phyloP scores from a whole-genome alignment of 2,888 invertebrate genomes.

The Andrena minutula region DNA sequence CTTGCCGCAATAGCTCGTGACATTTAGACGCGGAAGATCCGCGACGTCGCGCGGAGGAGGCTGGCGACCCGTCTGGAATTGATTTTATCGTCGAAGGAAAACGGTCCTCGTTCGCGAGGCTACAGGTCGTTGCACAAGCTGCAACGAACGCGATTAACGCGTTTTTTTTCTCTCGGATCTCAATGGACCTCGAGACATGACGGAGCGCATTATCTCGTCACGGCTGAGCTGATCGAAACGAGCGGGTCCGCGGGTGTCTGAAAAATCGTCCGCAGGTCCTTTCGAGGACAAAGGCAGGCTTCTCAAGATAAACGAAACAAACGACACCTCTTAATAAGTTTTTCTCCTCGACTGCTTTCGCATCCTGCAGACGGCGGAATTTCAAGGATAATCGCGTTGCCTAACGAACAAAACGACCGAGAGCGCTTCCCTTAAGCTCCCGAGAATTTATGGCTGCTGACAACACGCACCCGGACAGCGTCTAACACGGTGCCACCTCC shows the following conservation, averaged over 20 bases:
- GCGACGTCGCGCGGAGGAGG: constrained; percentile 11
- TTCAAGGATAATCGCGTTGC: constrained; percentile 45
- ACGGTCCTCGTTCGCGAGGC: background rate
- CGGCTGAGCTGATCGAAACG: constrained; percentile 4
- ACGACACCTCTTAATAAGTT: background rate
- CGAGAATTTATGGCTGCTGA: constrained; percentile 36
- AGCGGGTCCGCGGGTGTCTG: background rate
- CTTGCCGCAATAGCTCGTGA: constrained; percentile 50
- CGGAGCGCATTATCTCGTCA: constrained; percentile 2
- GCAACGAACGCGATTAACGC: background rate
- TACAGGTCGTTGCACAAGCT: constrained; percentile 10
- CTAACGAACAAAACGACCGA: constrained; percentile 8
- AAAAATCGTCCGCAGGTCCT: background rate
- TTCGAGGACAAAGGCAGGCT: background rate
- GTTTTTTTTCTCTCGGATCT: background rate
- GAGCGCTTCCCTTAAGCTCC: constrained; percentile 30
- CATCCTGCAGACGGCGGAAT: constrained; percentile 9
- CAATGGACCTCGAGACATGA: constrained; percentile 4
- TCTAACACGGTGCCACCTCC: no score
- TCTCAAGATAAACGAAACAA: background rate
- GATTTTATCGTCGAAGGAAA: constrained; percentile 30
- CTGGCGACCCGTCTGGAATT: constrained; percentile 36
- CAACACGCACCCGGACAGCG: background rate
- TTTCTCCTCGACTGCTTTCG: background rate
- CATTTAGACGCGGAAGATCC: constrained; percentile 55